A percentile compares a stretch with the other conserved stretches of the same genome.
These are phyloP conservation scores for Drosophila sulfurigaster DNA, from an alignment of 1,140 invertebrate genomes.

Conservation along the genomic window DNA sequence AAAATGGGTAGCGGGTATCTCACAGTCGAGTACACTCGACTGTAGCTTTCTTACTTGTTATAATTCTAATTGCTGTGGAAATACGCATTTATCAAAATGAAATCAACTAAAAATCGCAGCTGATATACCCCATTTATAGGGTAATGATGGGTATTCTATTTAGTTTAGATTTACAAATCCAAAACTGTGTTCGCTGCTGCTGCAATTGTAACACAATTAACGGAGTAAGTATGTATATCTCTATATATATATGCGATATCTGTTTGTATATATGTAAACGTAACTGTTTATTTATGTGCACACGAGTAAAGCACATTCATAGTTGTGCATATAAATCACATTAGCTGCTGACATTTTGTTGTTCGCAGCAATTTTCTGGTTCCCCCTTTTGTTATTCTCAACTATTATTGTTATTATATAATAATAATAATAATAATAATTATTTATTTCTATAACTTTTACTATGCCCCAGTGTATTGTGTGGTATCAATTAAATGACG, in stretches of 20 bases:
- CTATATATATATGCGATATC: neutral
- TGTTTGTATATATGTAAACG: neutral
- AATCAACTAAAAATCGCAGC: no score
- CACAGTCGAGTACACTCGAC: no score
- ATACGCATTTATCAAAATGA: no score
- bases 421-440: neutral
- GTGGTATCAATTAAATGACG: slow-evolving; percentile 25
- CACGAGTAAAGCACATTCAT: neutral
- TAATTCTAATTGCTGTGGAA: no score
- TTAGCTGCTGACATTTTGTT: slow-evolving; percentile 21
- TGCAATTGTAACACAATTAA: slow-evolving; percentile 30
- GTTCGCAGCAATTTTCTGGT: neutral
- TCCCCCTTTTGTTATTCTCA: slow-evolving; percentile 3
- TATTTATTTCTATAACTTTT: neutral
- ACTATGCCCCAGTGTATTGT: neutral
- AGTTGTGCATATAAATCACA: slow-evolving; percentile 16
- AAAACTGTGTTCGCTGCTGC: neutral
- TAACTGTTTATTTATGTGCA: slow-evolving; percentile 14
- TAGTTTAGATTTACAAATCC: slow-evolving; percentile 1
- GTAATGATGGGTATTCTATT: neutral
- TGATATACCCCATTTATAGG: no score
- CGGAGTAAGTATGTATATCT: slow-evolving; percentile 3
- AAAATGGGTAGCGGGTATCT: no score
- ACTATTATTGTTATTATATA: slow-evolving; percentile 4
- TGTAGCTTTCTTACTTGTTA: no score